Base-by-base conservation (phyloP, 2,888 invertebrate species). In the Sabatieria punctata region DNA sequence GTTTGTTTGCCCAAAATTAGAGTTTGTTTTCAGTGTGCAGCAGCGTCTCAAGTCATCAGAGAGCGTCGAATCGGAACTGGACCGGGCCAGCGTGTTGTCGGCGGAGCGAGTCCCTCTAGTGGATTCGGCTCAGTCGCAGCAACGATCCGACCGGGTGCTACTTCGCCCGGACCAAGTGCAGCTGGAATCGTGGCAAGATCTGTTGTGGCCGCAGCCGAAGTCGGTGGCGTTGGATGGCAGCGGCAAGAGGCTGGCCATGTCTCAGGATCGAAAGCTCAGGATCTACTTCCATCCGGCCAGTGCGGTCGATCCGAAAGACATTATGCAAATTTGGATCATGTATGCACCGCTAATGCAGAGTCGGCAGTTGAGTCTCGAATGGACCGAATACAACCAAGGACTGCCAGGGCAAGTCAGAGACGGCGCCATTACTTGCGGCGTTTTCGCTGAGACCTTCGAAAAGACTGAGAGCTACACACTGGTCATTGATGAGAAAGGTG, bases 201-300 rank as follows among this genome's bases (percentile, higher is more conserved):
- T 71, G 37, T 58, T 77, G 36, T 77, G 77, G 77, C 77, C 77
- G 2, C 73, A 73, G 51, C 76, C 77, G 1, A 74, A 74, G 57
- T 68, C 68, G 45, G 67, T 77, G 25, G 60, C 71, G 13, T 73
- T 74, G 55, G 68, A 70, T 41, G 72, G 70, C 3, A 4, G n/a
- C 18, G 21, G 15, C 23, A 13, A 6, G 3, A n/a, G 2, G 3
- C 42, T 35, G 25, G 21, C 25, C 15, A 11, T 47, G 43, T 36
- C 43, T 6, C 22, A 11, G 43, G 43, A 43, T 35, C 18, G 27
- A 4, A 43, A 43, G 23, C 35, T 43, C 3, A 38, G 38, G n/a
- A 52, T 59, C 15, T 58, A 57, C 47, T 57, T 59, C 33, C 56
- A 58, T 42, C 55, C 55, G 35, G 49, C 53, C 6, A 53, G 54